Percentiles rank a stretch among this genome's conserved stretches.
phyloP scores from a whole-genome alignment of 2,113 vertebrate species.

The Agelaius tricolor region DNA sequence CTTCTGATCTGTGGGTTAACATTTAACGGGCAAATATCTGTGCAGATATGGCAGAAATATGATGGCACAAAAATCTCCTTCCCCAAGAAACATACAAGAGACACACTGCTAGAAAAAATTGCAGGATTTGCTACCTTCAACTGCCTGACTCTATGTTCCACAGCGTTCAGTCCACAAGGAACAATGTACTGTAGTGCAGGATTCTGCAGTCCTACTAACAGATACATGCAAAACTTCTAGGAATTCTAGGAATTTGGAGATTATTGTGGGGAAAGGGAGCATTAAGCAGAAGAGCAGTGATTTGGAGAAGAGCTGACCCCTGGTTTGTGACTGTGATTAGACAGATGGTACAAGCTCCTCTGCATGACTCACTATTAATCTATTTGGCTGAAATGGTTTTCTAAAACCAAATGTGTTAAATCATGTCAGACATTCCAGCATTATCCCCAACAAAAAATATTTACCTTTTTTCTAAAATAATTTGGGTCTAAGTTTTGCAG shows the following conservation, averaged over 20 bases:
- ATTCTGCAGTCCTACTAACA: background rate
- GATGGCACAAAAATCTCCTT: background rate
- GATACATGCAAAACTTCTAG: background rate
- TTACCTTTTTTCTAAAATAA: background rate
- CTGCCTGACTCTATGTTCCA: background rate
- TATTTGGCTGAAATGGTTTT: background rate
- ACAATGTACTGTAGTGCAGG: background rate
- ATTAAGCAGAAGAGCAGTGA: background rate
- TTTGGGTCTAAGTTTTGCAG: background rate
- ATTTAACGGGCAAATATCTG: background rate
- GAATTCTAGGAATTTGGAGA: background rate
- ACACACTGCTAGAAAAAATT: background rate
- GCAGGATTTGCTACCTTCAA: background rate
- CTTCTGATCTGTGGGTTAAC: background rate
- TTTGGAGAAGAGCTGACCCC: background rate
- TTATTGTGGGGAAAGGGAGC: background rate
- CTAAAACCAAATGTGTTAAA: background rate
- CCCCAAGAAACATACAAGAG: background rate
- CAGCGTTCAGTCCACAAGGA: fast-evolving
- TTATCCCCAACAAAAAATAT: background rate
- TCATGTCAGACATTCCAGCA: background rate
- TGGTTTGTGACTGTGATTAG: background rate
- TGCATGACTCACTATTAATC: background rate
- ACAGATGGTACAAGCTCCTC: background rate
- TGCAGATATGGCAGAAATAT: fast-evolving